These are phyloP conservation scores for Hydrophis major DNA, from an alignment of 2,797 vertebrate species.

Conservation along the genomic window DNA sequence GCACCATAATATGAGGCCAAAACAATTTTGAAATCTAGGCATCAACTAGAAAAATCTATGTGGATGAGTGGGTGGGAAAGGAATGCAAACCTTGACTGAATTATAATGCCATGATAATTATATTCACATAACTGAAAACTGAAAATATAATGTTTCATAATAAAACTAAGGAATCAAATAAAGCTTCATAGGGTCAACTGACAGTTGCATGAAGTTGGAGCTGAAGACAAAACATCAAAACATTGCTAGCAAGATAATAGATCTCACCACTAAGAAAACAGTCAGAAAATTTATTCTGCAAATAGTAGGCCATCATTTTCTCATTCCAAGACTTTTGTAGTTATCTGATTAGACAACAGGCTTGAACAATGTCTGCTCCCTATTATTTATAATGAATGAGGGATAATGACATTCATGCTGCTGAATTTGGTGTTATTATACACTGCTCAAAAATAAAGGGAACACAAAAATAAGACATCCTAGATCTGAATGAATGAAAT, in stretches of 20 bases:
- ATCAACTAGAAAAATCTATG: not conserved
- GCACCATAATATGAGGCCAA: not conserved
- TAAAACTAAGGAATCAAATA: conserved; percentile 21
- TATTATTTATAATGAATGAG: not conserved
- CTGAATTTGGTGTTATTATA: not conserved
- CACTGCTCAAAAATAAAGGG: too few relatives aligned
- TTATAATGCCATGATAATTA: not conserved
- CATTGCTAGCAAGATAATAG: conserved; percentile 47
- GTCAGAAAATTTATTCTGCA: conserved; percentile 48
- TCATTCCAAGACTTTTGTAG: conserved; percentile 26
- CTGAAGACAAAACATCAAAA: conserved; percentile 38
- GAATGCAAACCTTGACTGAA: not conserved
- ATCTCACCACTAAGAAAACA: conserved; percentile 31
- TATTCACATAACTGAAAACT: not conserved
- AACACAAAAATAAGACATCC: too few relatives aligned
- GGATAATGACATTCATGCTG: conserved; percentile 35
- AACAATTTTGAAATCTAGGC: not conserved
- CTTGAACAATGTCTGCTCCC: conserved; percentile 30
- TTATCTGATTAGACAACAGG: conserved; percentile 27
- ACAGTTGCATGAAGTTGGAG: conserved; percentile 6
- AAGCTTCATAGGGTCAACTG: conserved; percentile 20
- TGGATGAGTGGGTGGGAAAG: too few relatives aligned
- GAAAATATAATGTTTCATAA: not conserved
- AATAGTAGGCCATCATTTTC: conserved; percentile 48
- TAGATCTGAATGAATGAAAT: too few relatives aligned